Percentiles rank a stretch among this genome's conserved stretches.
These are phyloP conservation scores for Cheumatopsyche charites DNA, from an alignment of 1,140 invertebrate genomes.

Conservation along the genomic window DNA sequence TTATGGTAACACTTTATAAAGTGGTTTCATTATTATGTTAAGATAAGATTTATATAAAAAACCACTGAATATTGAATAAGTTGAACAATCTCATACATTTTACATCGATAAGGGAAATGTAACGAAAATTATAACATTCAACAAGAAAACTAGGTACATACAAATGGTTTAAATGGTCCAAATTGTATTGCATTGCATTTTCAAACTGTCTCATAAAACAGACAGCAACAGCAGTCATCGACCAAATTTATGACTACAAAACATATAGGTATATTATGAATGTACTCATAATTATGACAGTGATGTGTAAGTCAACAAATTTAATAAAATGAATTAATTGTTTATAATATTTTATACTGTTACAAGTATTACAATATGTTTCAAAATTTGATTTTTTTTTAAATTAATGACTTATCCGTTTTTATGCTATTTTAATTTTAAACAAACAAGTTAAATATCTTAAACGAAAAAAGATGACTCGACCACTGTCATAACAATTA, in stretches of 20 bases:
- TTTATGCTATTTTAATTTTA: too few species aligned
- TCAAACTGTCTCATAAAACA: slow-evolving; percentile 22
- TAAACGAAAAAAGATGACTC: too few species aligned
- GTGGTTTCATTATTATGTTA: slow-evolving; percentile 1
- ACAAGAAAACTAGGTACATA: slow-evolving; percentile 39
- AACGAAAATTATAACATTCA: slow-evolving; percentile 46
- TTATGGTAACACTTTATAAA: slow-evolving; percentile 4
- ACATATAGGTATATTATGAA: too few species aligned
- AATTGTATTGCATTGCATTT: slow-evolving; percentile 47
- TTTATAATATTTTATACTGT: too few species aligned
- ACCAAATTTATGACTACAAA: slow-evolving; percentile 21
- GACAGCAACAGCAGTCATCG: slow-evolving; percentile 21
- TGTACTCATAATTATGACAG: too few species aligned
- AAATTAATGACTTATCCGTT: too few species aligned
- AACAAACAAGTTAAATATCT: too few species aligned
- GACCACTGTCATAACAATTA: too few species aligned
- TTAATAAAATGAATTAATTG: too few species aligned
- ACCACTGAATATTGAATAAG: slow-evolving; percentile 10
- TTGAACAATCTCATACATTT: slow-evolving; percentile 10
- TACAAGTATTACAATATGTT: too few species aligned
- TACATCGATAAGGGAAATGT: slow-evolving; percentile 15
- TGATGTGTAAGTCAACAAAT: too few species aligned
- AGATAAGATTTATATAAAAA: slow-evolving; percentile 2
- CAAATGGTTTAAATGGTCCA: slow-evolving; percentile 41
- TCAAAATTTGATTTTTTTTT: too few species aligned